Conservation (phyloP, 2,113 vertebrate species). For the Arvicanthis niloticus region DNA sequence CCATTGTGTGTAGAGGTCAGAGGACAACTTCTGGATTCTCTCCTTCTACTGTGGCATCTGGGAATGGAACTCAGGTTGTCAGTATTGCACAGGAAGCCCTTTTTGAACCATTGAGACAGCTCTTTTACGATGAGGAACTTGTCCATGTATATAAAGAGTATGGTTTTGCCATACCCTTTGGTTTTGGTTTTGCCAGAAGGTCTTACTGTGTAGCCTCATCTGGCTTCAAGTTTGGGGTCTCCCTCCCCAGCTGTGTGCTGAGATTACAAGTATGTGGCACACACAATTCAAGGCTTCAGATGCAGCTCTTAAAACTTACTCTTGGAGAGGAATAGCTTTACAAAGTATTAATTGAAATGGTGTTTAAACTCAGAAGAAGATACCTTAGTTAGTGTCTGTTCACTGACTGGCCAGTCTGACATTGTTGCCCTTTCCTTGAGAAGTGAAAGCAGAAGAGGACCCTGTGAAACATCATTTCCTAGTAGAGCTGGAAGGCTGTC, state of each 20-base stretch:
- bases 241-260: not conserved
- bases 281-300: not conserved
- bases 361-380: slow-evolving; percentile 20
- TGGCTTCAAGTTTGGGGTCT: not conserved
- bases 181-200: not conserved
- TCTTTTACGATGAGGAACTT: slow-evolving; percentile 33
- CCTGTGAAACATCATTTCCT: slow-evolving; percentile 29
- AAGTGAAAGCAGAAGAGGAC: not conserved
- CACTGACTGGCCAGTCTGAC: not conserved
- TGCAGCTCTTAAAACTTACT: slow-evolving; percentile 54
- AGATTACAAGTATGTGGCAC: not conserved
- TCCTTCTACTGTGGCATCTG: not conserved
- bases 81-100: not conserved
- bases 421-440: not conserved
- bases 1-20: not conserved
- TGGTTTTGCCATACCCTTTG: too few species aligned
- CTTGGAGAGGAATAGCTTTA: slow-evolving; percentile 37
- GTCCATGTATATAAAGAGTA: not conserved
- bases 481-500: not conserved
- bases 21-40: not conserved
- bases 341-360: slow-evolving; percentile 26
- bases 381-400: not conserved
- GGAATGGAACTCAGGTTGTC: not conserved
- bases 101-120: not conserved
- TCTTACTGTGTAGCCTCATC: not conserved